A percentile compares a stretch with the other conserved stretches of the same genome.
Evolutionary conservation across 64 coral and sea anemone genomes (phyloP).

Genomic region (Pachyseris speciosa): DNA sequence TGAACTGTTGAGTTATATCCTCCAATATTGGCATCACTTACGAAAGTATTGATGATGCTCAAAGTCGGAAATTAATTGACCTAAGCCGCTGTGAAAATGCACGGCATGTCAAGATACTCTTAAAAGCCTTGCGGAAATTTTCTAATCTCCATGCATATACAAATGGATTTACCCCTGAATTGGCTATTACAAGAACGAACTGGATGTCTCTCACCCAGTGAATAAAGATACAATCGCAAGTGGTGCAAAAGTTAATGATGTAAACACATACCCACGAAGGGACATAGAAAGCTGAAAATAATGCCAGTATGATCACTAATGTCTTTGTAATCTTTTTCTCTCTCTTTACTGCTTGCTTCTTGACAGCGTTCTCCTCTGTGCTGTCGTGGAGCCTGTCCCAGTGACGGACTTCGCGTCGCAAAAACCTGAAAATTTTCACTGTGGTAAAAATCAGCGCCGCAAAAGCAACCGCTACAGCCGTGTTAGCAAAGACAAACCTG

Average conservation of each 20-base stretch:
- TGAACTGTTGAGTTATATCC: no score
- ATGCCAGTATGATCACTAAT: slow-evolving; percentile 42
- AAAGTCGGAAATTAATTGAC: neutral
- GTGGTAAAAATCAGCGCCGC: slow-evolving; percentile 72
- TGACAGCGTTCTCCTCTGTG: slow-evolving; percentile 35
- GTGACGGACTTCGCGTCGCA: slow-evolving; percentile 25
- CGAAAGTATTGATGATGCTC: no score
- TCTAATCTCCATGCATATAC: slow-evolving; percentile 78
- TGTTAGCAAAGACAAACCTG: slow-evolving; percentile 64
- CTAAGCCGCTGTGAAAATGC: neutral
- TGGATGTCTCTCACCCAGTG: slow-evolving; percentile 75
- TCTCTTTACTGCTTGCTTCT: slow-evolving; percentile 49
- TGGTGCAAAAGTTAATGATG: slow-evolving; percentile 66
- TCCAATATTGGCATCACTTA: no score
- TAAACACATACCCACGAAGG: slow-evolving; percentile 62
- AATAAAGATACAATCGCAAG: slow-evolving; percentile 65
- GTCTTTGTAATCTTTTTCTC: slow-evolving; percentile 83
- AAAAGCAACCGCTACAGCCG: slow-evolving; percentile 59
- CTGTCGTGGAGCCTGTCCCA: slow-evolving; percentile 48
- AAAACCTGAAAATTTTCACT: slow-evolving; percentile 65
- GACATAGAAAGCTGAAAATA: slow-evolving; percentile 69
- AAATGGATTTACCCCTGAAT: slow-evolving; percentile 76
- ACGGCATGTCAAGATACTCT: slow-evolving; percentile 9
- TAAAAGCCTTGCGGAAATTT: slow-evolving; percentile 65
- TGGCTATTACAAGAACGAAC: slow-evolving; percentile 59